phyloP scores from a whole-genome alignment of 2,113 vertebrate species.

The Cochlearius cochlearius region DNA sequence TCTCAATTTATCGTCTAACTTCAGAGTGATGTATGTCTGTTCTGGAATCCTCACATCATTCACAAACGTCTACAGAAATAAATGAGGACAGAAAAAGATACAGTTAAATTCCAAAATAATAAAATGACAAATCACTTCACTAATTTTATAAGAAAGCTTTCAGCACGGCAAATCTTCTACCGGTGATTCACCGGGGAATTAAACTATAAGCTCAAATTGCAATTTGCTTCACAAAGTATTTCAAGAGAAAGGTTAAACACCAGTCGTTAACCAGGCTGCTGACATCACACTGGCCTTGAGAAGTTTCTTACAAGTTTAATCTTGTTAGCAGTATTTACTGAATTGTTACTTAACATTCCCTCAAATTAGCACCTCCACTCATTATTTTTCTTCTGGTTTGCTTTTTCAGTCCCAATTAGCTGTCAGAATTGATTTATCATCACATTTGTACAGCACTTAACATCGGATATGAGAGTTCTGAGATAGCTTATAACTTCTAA shows the following conservation, averaged over 20 bases:
- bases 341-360: neutral
- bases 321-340: neutral
- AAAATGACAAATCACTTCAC: neutral
- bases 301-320: neutral
- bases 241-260: neutral
- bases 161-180: neutral
- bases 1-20: constrained; percentile 95
- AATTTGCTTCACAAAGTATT: neutral
- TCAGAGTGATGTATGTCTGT: constrained; percentile 95
- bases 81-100: neutral
- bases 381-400: neutral
- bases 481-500: neutral
- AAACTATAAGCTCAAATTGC: neutral
- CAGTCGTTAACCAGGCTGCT: neutral
- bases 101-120: neutral
- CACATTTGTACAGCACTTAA: neutral
- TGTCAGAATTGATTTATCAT: neutral
- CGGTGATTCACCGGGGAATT: neutral
- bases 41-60: constrained; percentile 97
- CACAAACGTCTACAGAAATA: constrained; percentile 88
- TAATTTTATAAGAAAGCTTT: neutral
- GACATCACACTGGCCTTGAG: neutral
- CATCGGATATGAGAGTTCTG: neutral
- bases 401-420: neutral
- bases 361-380: neutral